Base-by-base conservation (phyloP, 2,888 invertebrate genomes). In the Pseudococcus jackbeardsleyi region DNA sequence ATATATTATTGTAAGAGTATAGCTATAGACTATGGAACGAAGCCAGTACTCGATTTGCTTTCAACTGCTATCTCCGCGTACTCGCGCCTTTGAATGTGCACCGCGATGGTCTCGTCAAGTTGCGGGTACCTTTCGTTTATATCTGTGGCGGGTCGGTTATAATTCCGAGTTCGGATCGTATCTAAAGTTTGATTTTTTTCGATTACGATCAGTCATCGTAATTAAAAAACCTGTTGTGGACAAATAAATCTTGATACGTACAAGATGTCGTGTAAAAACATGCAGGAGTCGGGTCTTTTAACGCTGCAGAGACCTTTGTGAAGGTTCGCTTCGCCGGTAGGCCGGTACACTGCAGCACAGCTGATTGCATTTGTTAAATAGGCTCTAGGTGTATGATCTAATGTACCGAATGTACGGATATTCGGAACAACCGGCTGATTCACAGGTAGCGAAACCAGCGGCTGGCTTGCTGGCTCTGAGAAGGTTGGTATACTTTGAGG, bases 361-460 rank as follows among this genome's bases (percentile, higher is more conserved):
- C 77, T 77, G 39, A 77, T 77, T 15, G 17, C 17, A 15, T 50
- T 50, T 50, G 15, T 50, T 50, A 50, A 39, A 77, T 17, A 39
- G 19, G 64, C 19, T 3, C 64, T 12, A 50, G 22, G 19, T 9
- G 19, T 77, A 39, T 77, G 77, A 77, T 77, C 77, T 77, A 77
- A 26, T 39, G 26, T 33, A 19, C 15, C 77, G 39, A 77, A 26
- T 39, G 26, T 33, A 19, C 15, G 22, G 39, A 77, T 26, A 77
- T 77, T 77, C 17, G 15, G 77, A 39, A 77, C 39, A 33, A 77
- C 77, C 77, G 77, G 77, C 77, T 77, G 77, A 77, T 77, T 77
- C 77, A 77, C 77, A 77, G 77, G 77, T 77, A 77, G 19, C 64
- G 12, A 22, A 64, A 77, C 77, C 77, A 77, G 77, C 77, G 1